Evolutionary conservation across 2,797 vertebrate genomes (phyloP), one percentile per base, ranked within the genome.

Genomic region (Acanthiza pusilla): DNA sequence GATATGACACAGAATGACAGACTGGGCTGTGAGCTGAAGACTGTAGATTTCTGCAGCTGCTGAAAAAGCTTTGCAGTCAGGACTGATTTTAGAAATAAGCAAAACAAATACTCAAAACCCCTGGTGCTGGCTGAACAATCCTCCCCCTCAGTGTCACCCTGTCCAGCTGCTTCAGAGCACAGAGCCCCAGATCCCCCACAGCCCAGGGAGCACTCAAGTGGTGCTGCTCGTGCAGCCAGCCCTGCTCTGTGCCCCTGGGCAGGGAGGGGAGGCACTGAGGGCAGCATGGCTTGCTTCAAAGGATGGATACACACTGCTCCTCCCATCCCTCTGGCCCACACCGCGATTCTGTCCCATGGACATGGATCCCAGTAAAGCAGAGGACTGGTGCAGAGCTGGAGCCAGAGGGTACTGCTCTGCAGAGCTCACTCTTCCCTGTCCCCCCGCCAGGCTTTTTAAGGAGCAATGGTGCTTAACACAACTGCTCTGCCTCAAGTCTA

Each of bases 11-110:
- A 83, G 60, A 89, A 93, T 89, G 34, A 63, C 53, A 85, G 29
- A 66, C 29, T 29, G 48, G 26, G 32, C 85, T 57, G 38, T 34
- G 54, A 93, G 73, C 70, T 83, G 9, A 63, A 89, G 32, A 54
- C 75, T 62, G 18, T 40, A 47, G 26, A 72, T 92, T 89, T 87
- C 58, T 93, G 42, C 89, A 89, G 87, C 89, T 92, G 27, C 78
- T 91, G 63, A 50, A 81, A 70, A 61, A 81, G 26, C 71, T 96
- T 93, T 51, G 1, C 10, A 85, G 57, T 58, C 55, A 40, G 36
- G 55, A 82, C 43, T 4, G 1, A 36, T 76, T 88, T 76, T 70
- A 78, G 51, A 85, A 93, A 88, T 0, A 2, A 89, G 26, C 16
- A 70, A 78, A 91, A 54, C 25, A 74, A 74, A 61, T n/a, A 54